Base-by-base conservation (phyloP, 1,140 invertebrate genomes). In the Hycleus phaleratus region DNA sequence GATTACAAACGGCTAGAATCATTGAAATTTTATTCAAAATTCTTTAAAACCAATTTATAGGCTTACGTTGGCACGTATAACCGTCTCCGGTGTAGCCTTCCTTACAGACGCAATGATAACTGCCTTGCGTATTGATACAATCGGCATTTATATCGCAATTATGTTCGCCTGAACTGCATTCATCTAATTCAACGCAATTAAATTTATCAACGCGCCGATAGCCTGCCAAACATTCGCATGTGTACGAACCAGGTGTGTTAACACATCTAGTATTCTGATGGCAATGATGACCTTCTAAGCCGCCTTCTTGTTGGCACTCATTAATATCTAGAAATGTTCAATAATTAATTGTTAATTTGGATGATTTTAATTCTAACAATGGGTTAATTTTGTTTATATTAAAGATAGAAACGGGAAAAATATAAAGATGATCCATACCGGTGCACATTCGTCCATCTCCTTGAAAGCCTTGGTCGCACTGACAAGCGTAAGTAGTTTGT, bases 91-190 rank as follows among this genome's bases (percentile, higher is more conserved):
- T 76, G 75, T 90, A 96, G 4, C 93, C 93, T 7, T 82, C 76
- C 25, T 81, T 78, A 76, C 93, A 97, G 6, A 81, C 75, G 73
- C 93, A 97, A 47, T 82, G 81, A 75, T 91, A 95, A 58, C 86
- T 88, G 42, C 93, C 93, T 56, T 83, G 82, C 32, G 90, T 89
- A 77, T 96, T 96, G 56, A 84, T 79, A 75, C 93, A 96, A 38
- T 81, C 80, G 4, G 93, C 90, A 71, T 91, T 82, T 50, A 78
- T 70, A 73, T 92, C 82, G 72, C 92, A 95, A 50, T 77, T 73
- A 73, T 90, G 85, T 49, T 79, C 78, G 24, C 82, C 82, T 4
- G 78, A 80, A 54, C 76, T 74, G 66, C 90, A 92, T 73, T 93
- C 90, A 71, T 92, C 85, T 53, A 87, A 78, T 75, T 93, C 90